Conservation (phyloP, 2,113 vertebrate species). For the Cyanistes caeruleus region DNA sequence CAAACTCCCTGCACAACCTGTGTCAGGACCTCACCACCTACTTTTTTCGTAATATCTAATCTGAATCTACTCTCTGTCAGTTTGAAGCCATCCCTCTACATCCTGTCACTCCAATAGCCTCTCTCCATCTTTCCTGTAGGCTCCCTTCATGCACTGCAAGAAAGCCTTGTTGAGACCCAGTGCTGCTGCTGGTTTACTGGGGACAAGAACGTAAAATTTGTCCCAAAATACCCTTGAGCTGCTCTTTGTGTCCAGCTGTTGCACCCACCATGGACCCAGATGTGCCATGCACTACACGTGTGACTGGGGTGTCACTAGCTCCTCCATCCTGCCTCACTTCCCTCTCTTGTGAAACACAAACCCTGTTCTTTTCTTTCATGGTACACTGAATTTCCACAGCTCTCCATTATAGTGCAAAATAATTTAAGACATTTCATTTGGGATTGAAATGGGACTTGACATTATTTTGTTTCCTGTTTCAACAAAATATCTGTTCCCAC, state of each 20-base stretch:
- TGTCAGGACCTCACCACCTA: too few species aligned
- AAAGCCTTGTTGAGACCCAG: background rate
- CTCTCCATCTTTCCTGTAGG: background rate
- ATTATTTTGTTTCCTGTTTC: background rate
- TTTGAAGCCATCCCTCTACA: background rate
- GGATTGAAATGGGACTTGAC: background rate
- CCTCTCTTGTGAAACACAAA: background rate
- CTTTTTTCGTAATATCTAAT: background rate
- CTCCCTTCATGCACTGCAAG: background rate
- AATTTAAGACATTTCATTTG: background rate
- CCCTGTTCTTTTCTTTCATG: background rate
- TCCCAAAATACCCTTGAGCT: background rate
- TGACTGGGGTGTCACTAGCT: background rate
- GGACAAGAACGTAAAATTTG: background rate
- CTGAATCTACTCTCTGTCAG: background rate
- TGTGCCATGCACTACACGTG: fast-evolving
- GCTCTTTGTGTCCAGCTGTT: background rate
- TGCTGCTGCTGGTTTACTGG: background rate
- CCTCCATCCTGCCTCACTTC: fast-evolving
- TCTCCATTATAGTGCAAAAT: background rate
- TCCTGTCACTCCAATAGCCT: background rate
- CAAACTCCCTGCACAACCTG: background rate
- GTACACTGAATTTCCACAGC: background rate
- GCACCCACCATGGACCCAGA: fast-evolving
- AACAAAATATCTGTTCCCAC: background rate